Conservation (phyloP, 2,888 invertebrate genomes). For the Lasioglossum morio region DNA sequence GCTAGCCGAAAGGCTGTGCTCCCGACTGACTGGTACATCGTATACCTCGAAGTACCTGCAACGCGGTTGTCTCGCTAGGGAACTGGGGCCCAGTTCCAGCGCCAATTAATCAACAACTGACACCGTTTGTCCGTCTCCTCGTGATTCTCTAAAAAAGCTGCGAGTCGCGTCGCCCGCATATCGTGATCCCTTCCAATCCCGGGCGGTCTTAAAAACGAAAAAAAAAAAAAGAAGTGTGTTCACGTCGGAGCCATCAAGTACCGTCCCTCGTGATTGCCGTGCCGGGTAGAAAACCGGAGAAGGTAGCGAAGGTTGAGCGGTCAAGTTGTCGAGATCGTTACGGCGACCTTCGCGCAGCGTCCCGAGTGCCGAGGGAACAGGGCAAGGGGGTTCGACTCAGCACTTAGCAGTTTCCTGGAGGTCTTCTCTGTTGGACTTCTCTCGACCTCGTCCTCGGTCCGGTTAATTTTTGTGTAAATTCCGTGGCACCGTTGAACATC, state of each 20-base stretch:
- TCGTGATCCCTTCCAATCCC: background rate
- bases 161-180: background rate
- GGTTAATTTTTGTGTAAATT: slow-evolving; percentile 20
- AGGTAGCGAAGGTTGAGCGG: background rate
- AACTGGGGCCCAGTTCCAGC: background rate
- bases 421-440: slow-evolving; percentile 16
- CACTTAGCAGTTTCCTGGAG: background rate
- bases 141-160: background rate
- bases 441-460: slow-evolving; percentile 8
- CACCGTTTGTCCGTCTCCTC: background rate
- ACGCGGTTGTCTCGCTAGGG: background rate
- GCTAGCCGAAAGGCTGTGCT: background rate
- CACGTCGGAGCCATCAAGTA: background rate
- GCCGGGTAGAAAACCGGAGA: background rate
- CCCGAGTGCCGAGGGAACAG: background rate
- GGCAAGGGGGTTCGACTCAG: background rate
- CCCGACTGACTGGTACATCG: background rate
- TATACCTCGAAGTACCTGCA: background rate
- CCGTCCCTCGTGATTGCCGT: background rate
- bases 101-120: background rate
- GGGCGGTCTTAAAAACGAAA: background rate
- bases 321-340: background rate
- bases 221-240: background rate
- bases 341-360: slow-evolving; percentile 10
- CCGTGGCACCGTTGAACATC: background rate